Base-by-base conservation (phyloP, 2,888 invertebrate species). In the Drosophila melanosoma region DNA sequence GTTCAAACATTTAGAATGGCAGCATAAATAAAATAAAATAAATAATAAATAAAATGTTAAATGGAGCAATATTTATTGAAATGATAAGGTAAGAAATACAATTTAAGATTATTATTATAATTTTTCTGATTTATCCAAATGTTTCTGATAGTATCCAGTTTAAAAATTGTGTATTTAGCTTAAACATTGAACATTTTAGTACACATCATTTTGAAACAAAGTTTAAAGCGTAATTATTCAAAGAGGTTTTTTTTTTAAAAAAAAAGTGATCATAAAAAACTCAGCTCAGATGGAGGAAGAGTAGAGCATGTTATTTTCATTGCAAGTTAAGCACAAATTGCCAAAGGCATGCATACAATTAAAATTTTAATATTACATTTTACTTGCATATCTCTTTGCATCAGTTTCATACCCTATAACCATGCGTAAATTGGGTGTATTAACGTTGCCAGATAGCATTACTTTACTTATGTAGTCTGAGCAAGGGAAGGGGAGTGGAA, bases 311-410 rank as follows among this genome's bases (percentile, higher is more conserved):
- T 51, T 32, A 29, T n/a, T n/a, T 51, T 51, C n/a, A 29, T 51
- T n/a, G 29, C 51, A 17, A 32, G 51, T 51, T 51, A 26, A 51
- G 29, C 29, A 29, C n/a, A 51, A 51, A 51, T 29, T 32, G 51
- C 51, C n/a, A 32, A 51, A 32, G 12, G 29, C 51, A 51, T n/a
- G 29, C 51, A 51, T 29, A 51, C 29, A 51, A 32, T 51, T 51
- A 51, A 32, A 29, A 51, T 11, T 51, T 51, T 51, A 29, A 51
- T 26, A 11, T 29, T 26, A 11, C 11, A 49, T 49, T 49, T 49
- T 49, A 45, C 45, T 10, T 49, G 5, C 45, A 45, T 45, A 26
- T 45, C 23, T 8, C 15, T 45, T 45, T 7, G 12, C 20, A 20
- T 45, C 42, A 42, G 5, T 12, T 20, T 6, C 12, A 0, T 45